phyloP scores from a whole-genome alignment of 2,888 invertebrate species.

The Ischnura elegans region DNA sequence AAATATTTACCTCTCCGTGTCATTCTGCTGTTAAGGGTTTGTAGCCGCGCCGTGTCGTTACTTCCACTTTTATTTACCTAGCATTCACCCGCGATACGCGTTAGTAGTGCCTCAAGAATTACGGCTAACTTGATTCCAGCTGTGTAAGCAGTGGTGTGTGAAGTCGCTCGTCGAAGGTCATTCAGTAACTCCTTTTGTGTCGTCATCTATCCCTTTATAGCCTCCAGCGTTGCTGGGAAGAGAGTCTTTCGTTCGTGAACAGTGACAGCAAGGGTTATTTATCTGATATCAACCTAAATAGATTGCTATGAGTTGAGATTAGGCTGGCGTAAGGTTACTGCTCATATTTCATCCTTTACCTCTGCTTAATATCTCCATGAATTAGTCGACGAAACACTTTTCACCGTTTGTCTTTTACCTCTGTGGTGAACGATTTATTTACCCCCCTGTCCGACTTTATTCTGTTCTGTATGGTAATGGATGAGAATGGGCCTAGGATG shows the following conservation, averaged over 20 bases:
- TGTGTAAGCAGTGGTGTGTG: constrained; percentile 4
- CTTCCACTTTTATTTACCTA: not conserved
- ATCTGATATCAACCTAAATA: not conserved
- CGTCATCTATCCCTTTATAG: not conserved
- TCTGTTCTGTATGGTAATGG: no score
- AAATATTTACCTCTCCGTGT: not conserved
- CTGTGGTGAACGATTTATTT: no score
- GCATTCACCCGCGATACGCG: not conserved
- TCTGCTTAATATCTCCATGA: not conserved
- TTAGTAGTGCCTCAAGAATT: constrained; percentile 2
- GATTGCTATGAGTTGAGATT: not conserved
- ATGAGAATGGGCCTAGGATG: no score
- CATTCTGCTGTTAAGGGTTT: not conserved
- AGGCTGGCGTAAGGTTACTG: not conserved
- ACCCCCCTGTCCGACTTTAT: no score
- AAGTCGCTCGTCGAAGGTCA: not conserved
- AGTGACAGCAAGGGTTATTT: not conserved
- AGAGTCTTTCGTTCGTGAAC: not conserved
- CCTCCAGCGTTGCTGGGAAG: not conserved
- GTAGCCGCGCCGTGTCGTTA: not conserved
- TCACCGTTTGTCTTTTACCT: no score
- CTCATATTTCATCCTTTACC: not conserved
- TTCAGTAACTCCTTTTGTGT: not conserved
- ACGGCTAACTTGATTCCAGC: not conserved
- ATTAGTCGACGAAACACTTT: no score